Base-by-base conservation (phyloP, 2,113 vertebrate species). In the Brachionichthys hirsutus region DNA sequence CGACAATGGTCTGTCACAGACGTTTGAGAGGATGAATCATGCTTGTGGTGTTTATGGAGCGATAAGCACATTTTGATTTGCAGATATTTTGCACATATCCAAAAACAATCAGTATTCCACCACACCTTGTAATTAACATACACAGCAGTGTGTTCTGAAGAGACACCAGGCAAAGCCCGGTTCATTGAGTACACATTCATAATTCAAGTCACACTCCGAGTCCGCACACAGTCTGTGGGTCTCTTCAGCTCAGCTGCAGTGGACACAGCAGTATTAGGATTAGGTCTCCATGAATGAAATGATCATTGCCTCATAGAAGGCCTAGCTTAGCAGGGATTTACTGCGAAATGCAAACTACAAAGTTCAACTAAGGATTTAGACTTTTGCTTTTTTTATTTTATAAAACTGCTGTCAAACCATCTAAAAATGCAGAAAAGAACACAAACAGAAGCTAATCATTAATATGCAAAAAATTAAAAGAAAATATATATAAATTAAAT, bases 131-230 rank as follows among this genome's bases (percentile, higher is more conserved):
- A n/a, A 24, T 11, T 69, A 20, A 59, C 24, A 54, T 19, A 53
- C 40, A 36, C 17, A 14, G 17, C 35, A 12, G 3, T 7, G 16
- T 36, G 50, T 50, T 50, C 50, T 45, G 14, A 12, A 24, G 30
- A 54, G 18, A 24, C 35, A 9, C 41, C 0, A 15, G 36, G 56
- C 48, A 49, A 50, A 58, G 40, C 67, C 54, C 62, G 55, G 53
- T 67, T 62, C 64, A 73, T 67, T 71, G 9, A 50, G 65, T 9
- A 16, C 1, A 0, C 9, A 42, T 62, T 80, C 78, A 19, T 49
- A 16, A 78, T 80, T 76, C 77, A 56, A 65, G 68, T 82, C 79
- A 77, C 81, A 56, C 1, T 17, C 55, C 12, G 15, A 54, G 47
- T 42, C 44, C 53, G 64, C 6, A 13, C 59, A 68, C 22, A 2